These are phyloP conservation scores for Agapornis roseicollis DNA, from an alignment of 2,113 vertebrate species.

Conservation along the genomic window DNA sequence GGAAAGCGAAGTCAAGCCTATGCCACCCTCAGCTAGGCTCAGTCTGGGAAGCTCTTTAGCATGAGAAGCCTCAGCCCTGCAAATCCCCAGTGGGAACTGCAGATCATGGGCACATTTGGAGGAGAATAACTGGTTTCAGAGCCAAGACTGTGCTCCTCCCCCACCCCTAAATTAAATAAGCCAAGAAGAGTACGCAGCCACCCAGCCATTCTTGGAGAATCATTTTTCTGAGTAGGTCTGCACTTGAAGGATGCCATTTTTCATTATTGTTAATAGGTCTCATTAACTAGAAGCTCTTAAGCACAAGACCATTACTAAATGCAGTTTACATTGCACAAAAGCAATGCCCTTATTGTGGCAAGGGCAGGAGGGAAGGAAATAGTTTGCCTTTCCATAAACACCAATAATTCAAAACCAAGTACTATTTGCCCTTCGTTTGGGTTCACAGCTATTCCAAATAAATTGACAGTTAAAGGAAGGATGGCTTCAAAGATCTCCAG, in stretches of 20 bases:
- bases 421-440: slow-evolving; percentile 1
- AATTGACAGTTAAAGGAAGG: background rate
- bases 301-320: slow-evolving; percentile 50
- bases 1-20: background rate
- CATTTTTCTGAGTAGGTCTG: slow-evolving; percentile 59
- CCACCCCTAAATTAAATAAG: slow-evolving; percentile 48
- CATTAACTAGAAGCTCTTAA: slow-evolving; percentile 62
- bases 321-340: slow-evolving; percentile 47
- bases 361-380: slow-evolving; percentile 24
- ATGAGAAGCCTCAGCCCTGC: background rate
- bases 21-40: background rate
- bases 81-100: background rate
- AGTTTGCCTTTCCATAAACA: slow-evolving; percentile 10
- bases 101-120: background rate
- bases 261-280: slow-evolving; percentile 60
- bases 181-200: background rate
- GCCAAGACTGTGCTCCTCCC: background rate
- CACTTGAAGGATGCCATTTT: slow-evolving; percentile 56
- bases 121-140: slow-evolving; percentile 21
- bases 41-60: background rate
- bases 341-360: slow-evolving; percentile 36
- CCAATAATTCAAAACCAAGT: slow-evolving; percentile 18
- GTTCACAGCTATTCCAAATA: slow-evolving; percentile 3
- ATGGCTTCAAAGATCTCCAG: background rate
- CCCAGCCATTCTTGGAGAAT: slow-evolving; percentile 29